Base-by-base conservation (phyloP, 2,797 vertebrate genomes). In the Semaprochilodus insignis region DNA sequence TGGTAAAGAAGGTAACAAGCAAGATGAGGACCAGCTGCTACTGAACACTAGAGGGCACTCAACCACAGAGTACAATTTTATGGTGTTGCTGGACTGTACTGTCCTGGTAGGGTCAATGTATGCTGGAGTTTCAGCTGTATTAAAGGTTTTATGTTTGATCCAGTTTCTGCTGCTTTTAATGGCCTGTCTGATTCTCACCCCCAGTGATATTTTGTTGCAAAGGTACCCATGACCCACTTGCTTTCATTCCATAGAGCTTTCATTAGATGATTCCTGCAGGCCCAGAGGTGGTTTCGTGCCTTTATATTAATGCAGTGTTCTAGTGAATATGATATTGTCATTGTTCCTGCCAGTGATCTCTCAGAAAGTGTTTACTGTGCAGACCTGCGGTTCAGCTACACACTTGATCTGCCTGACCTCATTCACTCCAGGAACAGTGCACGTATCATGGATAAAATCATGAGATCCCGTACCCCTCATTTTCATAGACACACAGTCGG, bases 31-130 rank as follows among this genome's bases (percentile, higher is more conserved):
- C 3, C n/a, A 17, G 27, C 59, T 71, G 65, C n/a, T 59, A 8
- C 19, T 55, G 21, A 16, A n/a, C 83, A 65, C 83, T 55, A 65
- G 83, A 72, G 83, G 83, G 74, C 78, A 72, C 78, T 31, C 65
- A 5, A 84, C 48, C 57, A 77, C 73, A 65, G 73, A n/a, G n/a
- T 19, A 21, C 67, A 52, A 8, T 31, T 19, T 17, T 17, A 59
- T 62, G n/a, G 21, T 27, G n/a, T 34, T 16, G 2, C 6, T 74
- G 27, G 8, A 11, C 31, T 4, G 0, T 23, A 13, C 44, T 60
- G 71, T 52, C 31, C 21, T 31, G 51, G 10, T 34, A 59, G 17
- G 57, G 31, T 51, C 7, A 59, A 25, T 71, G 15, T 36, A 36
- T 31, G 16, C 17, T 25, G 62, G 40, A 51, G 17, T 63, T 55